Evolutionary conservation across 2,797 vertebrate species (phyloP).

Genomic region (Gephyroberyx darwinii): DNA sequence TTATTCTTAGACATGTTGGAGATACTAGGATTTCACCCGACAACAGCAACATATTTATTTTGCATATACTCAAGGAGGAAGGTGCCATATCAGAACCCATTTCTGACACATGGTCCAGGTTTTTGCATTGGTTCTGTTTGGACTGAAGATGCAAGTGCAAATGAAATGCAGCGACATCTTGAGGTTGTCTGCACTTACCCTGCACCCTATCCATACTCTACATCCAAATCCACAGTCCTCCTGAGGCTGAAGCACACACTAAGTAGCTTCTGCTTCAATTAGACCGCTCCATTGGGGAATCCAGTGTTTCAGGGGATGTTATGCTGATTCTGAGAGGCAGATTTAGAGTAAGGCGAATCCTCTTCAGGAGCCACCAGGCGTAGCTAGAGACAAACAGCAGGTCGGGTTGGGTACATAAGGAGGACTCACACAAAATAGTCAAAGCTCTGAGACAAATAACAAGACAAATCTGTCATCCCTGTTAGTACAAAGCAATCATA

Average conservation of each 20-base stretch:
- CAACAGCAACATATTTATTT: too few species aligned
- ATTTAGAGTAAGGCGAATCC: background rate
- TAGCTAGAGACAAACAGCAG: background rate
- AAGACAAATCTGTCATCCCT: background rate
- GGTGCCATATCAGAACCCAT: too few species aligned
- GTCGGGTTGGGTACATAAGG: background rate
- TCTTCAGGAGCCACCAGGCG: background rate
- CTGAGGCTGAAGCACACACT: background rate
- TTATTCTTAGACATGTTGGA: too few species aligned
- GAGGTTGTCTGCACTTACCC: background rate
- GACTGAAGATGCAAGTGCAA: too few species aligned
- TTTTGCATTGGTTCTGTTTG: too few species aligned
- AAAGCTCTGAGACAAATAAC: background rate
- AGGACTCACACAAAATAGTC: background rate
- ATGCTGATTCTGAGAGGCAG: too few species aligned
- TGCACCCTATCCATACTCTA: background rate
- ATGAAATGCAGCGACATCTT: background rate
- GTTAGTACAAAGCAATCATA: background rate
- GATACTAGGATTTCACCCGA: too few species aligned
- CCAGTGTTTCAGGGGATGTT: background rate
- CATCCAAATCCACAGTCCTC: background rate
- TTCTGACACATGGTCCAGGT: too few species aligned
- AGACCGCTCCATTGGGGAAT: slow-evolving; percentile 5
- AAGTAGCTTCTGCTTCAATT: background rate
- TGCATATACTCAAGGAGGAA: too few species aligned